These are phyloP conservation scores for Characodon lateralis DNA, from an alignment of 2,797 vertebrate genomes.

Conservation along the genomic window DNA sequence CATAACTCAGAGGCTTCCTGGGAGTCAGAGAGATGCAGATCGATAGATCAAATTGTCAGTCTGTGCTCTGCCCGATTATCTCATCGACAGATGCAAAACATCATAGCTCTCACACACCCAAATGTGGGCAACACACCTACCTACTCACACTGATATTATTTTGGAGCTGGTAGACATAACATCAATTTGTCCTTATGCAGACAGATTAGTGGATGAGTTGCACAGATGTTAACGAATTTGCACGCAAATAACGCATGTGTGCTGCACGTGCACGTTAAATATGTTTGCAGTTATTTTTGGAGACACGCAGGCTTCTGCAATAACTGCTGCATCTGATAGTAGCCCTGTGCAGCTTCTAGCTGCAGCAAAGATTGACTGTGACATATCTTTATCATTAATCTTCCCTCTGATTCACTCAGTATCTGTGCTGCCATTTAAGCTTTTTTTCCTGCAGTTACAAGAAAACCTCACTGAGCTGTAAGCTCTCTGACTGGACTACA, in stretches of 20 bases:
- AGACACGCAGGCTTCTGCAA: slow-evolving; percentile 12
- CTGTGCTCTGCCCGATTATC: slow-evolving; percentile 68
- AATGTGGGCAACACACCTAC: slow-evolving; percentile 14
- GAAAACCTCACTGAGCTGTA: slow-evolving; percentile 21
- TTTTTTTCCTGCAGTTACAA: slow-evolving; percentile 16
- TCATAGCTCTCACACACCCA: slow-evolving; percentile 50
- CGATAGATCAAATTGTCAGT: slow-evolving; percentile 80
- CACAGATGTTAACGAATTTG: slow-evolving; percentile 24
- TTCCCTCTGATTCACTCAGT: slow-evolving; percentile 46
- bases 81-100: slow-evolving; percentile 64
- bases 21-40: slow-evolving; percentile 60
- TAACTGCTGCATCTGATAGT: slow-evolving; percentile 19
- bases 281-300: slow-evolving; percentile 31
- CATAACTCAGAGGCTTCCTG: slow-evolving; percentile 74
- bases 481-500: slow-evolving; percentile 4
- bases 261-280: slow-evolving; percentile 4
- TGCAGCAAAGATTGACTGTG: slow-evolving; percentile 36
- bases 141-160: slow-evolving; percentile 26
- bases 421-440: slow-evolving; percentile 21
- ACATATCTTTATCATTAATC: slow-evolving; percentile 55
- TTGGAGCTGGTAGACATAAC: slow-evolving; percentile 12
- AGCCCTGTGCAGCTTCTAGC: slow-evolving; percentile 41
- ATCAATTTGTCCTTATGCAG: neutral
- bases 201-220: slow-evolving; percentile 14
- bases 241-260: slow-evolving; percentile 17